Evolutionary conservation across 2,888 invertebrate species (phyloP), one percentile per base, ranked within the genome.

Genomic region (Tipula vernalis): DNA sequence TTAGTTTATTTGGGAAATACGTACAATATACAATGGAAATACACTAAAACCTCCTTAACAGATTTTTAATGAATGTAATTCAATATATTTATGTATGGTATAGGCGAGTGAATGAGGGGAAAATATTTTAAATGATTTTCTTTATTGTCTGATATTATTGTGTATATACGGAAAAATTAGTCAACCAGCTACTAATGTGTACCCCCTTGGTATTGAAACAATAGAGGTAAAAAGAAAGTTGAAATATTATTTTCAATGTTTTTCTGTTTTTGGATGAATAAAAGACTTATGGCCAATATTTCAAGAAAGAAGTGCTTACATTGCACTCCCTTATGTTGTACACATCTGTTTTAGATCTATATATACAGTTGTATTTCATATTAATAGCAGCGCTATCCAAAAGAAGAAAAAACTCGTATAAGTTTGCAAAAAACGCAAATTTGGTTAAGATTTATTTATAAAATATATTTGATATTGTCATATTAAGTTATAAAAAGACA

Each of bases 51-150:
- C 71, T 71, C 71, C 71, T 71, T 71, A 71, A 71, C 71, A 71
- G 71, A 71, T 71, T 71, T 71, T 71, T 71, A 71, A 71, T 71
- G 71, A 71, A 71, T 71, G 71, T 71, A 71, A 71, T 71, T 71
- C 71, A 71, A 71, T 71, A 10, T 51, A 51, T 51, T 51, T 39
- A 15, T 28, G 6, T 39, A 15, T 28, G 6, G 5, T 57, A 57
- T 18, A 12, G 28, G 28, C 51, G 51, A 71, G 28, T 10, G 71
- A 71, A 71, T 71, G 71, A 71, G 71, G 71, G 71, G 71, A 71
- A 71, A 71, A 71, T 71, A 28, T n/a, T 51, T 71, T 18, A 71
- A 71, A 71, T 28, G 71, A 71, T 71, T 71, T 71, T 71, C 71
- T 71, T 71, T 71, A 71, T 71, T 71, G 71, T 71, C 71, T 71